Base-by-base conservation (phyloP, 2,888 invertebrate species). In the Anagyrus pseudococci region DNA sequence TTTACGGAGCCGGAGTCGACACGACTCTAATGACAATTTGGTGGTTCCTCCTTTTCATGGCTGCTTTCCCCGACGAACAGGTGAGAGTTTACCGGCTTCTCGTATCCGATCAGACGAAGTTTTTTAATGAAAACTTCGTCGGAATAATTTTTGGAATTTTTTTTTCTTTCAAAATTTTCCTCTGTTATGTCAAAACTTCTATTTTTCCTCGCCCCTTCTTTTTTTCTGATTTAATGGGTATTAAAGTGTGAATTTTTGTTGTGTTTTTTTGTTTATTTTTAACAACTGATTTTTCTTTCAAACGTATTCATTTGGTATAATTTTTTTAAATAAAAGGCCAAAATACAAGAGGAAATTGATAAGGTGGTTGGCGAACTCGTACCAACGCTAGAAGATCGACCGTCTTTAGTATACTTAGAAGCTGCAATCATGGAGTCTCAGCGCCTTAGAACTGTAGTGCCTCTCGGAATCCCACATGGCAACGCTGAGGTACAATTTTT, bases 1-100 rank as follows among this genome's bases (percentile, higher is more conserved):
- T 94, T 74, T 92, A 92, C 74, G 93, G 94, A 0, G 94, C 94
- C 15, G 93, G 93, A 4, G 85, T 93, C 54, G 95, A 95, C 72
- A 94, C 95, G 0, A 90, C 93, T 0, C 81, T 92, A 59, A 87
- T 90, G 0, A 92, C 93, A 0, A 75, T 94, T 29, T 84, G 91
- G 29, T 95, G 95, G 95, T 89, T 91, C 72, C 78, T 94, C 17
- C 82, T 94, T 19, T 92, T 88, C 69, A 85, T 95, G 85, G 90
- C 92, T 0, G 81, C 85, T 43, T 79, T 91, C 79, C 87, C 86
- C 1, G 82, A 86, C 1, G 85, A 86, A 72, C 90, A 90, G 84
- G 88, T 88, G 76, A 54, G 26, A 64, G 43, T 20, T 19, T n/a
- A n/a, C n/a, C n/a, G n/a, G n/a, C n/a, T n/a, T n/a, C n/a, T n/a